Conservation (phyloP, 2,888 invertebrate genomes). For the Molanna angustata region DNA sequence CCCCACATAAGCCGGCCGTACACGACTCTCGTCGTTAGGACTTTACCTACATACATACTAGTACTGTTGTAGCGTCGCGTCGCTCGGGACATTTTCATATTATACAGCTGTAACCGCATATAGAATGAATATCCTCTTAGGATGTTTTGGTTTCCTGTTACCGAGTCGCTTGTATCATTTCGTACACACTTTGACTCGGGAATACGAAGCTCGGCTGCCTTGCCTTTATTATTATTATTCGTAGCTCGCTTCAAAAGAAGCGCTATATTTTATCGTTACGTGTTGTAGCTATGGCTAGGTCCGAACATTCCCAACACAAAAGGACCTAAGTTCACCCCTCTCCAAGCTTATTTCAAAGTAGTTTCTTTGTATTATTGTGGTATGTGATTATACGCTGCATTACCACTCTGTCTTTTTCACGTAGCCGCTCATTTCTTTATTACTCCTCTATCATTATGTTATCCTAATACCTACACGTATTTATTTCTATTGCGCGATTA, state of each 20-base stretch:
- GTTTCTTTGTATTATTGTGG: slow-evolving; percentile 10
- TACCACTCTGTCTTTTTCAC: slow-evolving; percentile 5
- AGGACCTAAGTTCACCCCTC: slow-evolving; percentile 18
- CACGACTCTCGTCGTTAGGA: slow-evolving; percentile 16
- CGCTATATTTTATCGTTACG: slow-evolving; percentile 29
- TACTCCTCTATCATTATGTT: no score
- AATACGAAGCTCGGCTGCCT: slow-evolving; percentile 25
- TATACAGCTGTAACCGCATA: slow-evolving; percentile 4
- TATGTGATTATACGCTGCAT: slow-evolving; percentile 12
- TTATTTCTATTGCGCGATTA: no score
- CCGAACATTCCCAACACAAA: slow-evolving; percentile 8
- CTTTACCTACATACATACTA: no score
- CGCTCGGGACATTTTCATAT: not conserved
- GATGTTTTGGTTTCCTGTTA: slow-evolving; percentile 12
- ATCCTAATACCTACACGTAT: no score
- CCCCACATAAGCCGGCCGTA: slow-evolving; percentile 24
- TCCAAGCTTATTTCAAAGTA: slow-evolving; percentile 14
- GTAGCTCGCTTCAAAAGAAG: slow-evolving; percentile 30
- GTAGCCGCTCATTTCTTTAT: slow-evolving; percentile 14
- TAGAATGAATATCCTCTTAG: slow-evolving; percentile 7
- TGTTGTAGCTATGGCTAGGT: slow-evolving; percentile 12
- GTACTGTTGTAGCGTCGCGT: not conserved
- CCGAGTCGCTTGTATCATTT: slow-evolving; percentile 18
- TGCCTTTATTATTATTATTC: slow-evolving; percentile 30
- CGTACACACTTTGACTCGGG: slow-evolving; percentile 5